Base-by-base conservation (phyloP, 2,888 invertebrate genomes). In the Amphimallon solstitiale region DNA sequence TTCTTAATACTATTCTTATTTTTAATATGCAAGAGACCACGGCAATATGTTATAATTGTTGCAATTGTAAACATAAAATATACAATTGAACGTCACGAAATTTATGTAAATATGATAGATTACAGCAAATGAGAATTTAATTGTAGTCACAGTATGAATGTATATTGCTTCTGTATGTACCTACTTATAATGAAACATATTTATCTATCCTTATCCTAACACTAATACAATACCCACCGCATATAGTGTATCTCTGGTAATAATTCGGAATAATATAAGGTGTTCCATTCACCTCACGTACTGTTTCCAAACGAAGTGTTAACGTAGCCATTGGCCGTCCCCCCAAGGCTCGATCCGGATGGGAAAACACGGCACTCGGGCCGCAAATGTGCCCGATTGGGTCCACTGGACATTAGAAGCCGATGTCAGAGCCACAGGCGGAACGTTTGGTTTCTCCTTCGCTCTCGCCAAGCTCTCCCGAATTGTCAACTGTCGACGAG, bases 291-390 rank as follows among this genome's bases (percentile, higher is more conserved):
- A 65, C 63, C 66, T 72, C 75, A 74, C 74, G 74, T 74, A 71
- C 66, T 68, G 35, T 65, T 69, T 69, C 72, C 74, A 72, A 76
- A 75, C 74, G 75, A 74, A 72, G 75, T 75, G 74, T 73, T 76
- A 75, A 75, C 75, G 72, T 72, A 71, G 71, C 35, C 35, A 51
- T 35, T 51, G 51, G 35, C 35, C 51, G 35, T 15, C 73, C 74
- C 45, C 54, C 37, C 51, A 37, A 43, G 46, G 46, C 37, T 46
- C 62, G 66, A 17, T 38, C 43, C 52, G 63, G 49, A 51, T 51
- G 51, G 51, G 23, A 51, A 51, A 51, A 51, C 51, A 51, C 35
- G n/a, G 37, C 51, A 51, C 14, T 35, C 35, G 10, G 35, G 9
- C 7, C 51, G 51, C 34, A 34, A 51, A 51, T 34, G 51, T 35